phyloP scores from a whole-genome alignment of 1,140 invertebrate genomes.

The Leptoteleia sp. region DNA sequence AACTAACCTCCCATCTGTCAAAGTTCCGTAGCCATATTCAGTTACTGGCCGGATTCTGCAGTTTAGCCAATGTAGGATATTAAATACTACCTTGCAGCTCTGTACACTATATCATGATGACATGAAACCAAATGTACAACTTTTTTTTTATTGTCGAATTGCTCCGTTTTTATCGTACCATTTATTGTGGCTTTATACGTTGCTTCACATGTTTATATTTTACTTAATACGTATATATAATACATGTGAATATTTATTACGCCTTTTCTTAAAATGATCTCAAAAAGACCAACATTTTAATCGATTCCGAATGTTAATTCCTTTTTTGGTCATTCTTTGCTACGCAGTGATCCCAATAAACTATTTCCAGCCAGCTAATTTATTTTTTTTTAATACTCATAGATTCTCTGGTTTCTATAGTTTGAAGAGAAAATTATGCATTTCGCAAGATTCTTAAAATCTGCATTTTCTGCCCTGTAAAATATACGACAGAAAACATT shows the following conservation, averaged over 20 bases:
- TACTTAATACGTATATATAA: conserved; percentile 31
- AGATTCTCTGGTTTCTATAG: too few relatives aligned
- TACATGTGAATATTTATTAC: conserved; percentile 28
- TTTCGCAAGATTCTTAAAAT: too few relatives aligned
- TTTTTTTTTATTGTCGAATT: conserved; percentile 16
- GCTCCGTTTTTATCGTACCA: conserved; percentile 1
- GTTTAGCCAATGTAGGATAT: conserved; percentile 2
- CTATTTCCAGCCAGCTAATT: neutral
- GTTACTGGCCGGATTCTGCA: too few relatives aligned
- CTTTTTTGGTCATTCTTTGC: conserved; percentile 19
- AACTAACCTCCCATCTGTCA: too few relatives aligned
- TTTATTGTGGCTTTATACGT: conserved; percentile 9
- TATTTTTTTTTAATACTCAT: conserved; percentile 9
- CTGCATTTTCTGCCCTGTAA: too few relatives aligned
- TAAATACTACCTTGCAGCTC: conserved; percentile 20
- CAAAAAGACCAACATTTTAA: conserved; percentile 25
- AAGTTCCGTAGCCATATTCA: too few relatives aligned
- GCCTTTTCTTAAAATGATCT: conserved; percentile 21
- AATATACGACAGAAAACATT: too few relatives aligned
- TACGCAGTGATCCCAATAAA: neutral
- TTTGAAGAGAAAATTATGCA: too few relatives aligned
- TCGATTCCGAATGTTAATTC: conserved; percentile 18
- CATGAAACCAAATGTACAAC: neutral
- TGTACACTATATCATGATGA: conserved; percentile 6
- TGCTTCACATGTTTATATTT: conserved; percentile 33